Evolutionary conservation across 2,888 invertebrate species (phyloP).

Genomic region (Anaspis maculata): DNA sequence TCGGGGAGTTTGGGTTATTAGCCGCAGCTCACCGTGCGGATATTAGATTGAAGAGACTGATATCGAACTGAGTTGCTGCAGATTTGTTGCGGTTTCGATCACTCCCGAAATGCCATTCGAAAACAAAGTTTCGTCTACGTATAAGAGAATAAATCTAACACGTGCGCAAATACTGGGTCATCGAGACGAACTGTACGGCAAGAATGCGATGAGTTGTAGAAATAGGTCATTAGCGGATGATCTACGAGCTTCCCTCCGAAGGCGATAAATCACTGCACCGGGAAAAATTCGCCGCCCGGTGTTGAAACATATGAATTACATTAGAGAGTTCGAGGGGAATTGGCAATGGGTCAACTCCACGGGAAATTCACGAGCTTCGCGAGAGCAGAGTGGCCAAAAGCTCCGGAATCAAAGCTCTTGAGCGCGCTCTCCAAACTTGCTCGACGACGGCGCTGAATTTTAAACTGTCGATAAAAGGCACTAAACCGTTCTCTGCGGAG

Average conservation of each 20-base stretch:
- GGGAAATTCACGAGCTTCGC: background rate
- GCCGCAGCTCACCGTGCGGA: slow-evolving; percentile 8
- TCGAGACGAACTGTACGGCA: no score
- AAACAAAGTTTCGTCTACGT: slow-evolving; percentile 11
- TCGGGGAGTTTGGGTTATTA: slow-evolving; percentile 26
- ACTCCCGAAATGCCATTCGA: no score
- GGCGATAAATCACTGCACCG: background rate
- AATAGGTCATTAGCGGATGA: slow-evolving; percentile 1
- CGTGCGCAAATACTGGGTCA: background rate
- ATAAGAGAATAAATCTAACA: background rate
- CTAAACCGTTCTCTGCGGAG: no score
- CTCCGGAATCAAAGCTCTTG: no score
- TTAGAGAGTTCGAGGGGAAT: slow-evolving; percentile 2
- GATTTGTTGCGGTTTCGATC: no score
- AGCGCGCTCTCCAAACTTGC: no score
- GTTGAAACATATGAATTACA: slow-evolving; percentile 6
- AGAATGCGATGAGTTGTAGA: no score
- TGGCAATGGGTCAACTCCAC: slow-evolving; percentile 4
- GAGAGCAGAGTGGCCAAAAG: no score
- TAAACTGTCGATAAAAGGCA: no score
- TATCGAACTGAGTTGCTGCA: no score
- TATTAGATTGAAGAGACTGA: slow-evolving; percentile 20
- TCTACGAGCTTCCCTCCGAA: no score
- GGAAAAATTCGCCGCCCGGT: background rate
- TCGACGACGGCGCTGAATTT: no score